These are phyloP conservation scores for Triplophysa yarkandensis DNA, from an alignment of 2,797 vertebrate species.

Conservation along the genomic window DNA sequence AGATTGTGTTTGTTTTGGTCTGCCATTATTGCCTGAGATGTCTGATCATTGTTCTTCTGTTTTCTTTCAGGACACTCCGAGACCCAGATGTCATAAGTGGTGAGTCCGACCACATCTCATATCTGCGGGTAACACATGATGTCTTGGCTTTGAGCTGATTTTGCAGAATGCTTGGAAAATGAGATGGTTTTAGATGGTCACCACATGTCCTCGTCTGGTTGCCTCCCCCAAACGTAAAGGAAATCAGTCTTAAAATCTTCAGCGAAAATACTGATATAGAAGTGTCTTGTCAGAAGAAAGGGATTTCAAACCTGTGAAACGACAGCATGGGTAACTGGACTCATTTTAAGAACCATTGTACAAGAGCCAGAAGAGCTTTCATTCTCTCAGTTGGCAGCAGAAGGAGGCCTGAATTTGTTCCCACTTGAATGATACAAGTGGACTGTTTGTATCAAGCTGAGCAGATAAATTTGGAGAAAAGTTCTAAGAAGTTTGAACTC, in stretches of 20 bases:
- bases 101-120: constrained; percentile 67
- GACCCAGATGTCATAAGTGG: constrained; percentile 87
- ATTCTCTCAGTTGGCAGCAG: constrained; percentile 28
- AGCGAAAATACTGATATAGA: background rate
- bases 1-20: background rate
- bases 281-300: constrained; percentile 21
- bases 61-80: constrained; percentile 82
- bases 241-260: background rate
- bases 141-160: background rate
- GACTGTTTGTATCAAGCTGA: constrained; percentile 46
- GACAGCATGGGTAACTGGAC: constrained; percentile 43
- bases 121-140: background rate
- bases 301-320: constrained; percentile 44
- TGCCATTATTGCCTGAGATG: background rate
- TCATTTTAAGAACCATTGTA: constrained; percentile 44
- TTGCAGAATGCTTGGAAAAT: background rate
- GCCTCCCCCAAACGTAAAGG: background rate
- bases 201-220: background rate
- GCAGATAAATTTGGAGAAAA: constrained; percentile 1
- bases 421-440: constrained; percentile 20
- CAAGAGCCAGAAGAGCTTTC: constrained; percentile 55
- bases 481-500: background rate
- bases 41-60: constrained; percentile 54
- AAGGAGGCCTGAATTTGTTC: constrained; percentile 16
- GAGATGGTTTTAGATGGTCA: background rate